Percentiles rank a stretch among this genome's conserved stretches.
Conservation (phyloP, 2,113 vertebrate genomes). For the Callipepla squamata region DNA sequence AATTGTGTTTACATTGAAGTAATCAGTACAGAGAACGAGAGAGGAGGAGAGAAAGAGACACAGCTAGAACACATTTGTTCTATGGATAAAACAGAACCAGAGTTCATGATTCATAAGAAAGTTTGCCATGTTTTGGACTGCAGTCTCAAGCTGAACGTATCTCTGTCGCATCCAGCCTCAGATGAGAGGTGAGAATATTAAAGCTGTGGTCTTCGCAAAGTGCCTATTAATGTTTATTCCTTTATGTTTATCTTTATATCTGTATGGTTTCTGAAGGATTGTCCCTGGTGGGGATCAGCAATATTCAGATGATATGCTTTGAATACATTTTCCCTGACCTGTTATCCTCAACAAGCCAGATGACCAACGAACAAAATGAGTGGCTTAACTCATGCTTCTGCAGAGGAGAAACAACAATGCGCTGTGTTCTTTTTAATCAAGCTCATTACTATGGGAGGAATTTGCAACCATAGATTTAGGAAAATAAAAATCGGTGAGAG, state of each 20-base stretch:
- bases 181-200: slow-evolving; percentile 63
- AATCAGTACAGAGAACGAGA: neutral
- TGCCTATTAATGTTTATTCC: slow-evolving; percentile 39
- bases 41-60: slow-evolving; percentile 13
- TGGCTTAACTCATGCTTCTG: slow-evolving; percentile 80
- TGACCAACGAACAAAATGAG: slow-evolving; percentile 74
- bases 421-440: slow-evolving; percentile 76
- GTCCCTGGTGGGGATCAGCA: slow-evolving; percentile 62
- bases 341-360: slow-evolving; percentile 68
- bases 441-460: slow-evolving; percentile 76
- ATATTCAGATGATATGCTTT: slow-evolving; percentile 59
- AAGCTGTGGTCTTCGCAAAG: slow-evolving; percentile 75
- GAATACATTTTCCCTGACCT: slow-evolving; percentile 64
- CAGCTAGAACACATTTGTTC: slow-evolving; percentile 21
- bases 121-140: slow-evolving; percentile 25
- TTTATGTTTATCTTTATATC: slow-evolving; percentile 42
- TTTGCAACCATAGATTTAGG: slow-evolving; percentile 78
- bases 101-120: slow-evolving; percentile 59
- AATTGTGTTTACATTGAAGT: slow-evolving; percentile 47
- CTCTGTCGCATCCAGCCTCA: slow-evolving; percentile 49
- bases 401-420: slow-evolving; percentile 64
- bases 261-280: slow-evolving; percentile 61
- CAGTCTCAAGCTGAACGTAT: slow-evolving; percentile 45
- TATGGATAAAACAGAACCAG: slow-evolving; percentile 53
- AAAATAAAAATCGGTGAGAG: slow-evolving; percentile 76